These are phyloP conservation scores for Trissolcus basalis DNA, from an alignment of 1,140 invertebrate species.

Conservation along the genomic window DNA sequence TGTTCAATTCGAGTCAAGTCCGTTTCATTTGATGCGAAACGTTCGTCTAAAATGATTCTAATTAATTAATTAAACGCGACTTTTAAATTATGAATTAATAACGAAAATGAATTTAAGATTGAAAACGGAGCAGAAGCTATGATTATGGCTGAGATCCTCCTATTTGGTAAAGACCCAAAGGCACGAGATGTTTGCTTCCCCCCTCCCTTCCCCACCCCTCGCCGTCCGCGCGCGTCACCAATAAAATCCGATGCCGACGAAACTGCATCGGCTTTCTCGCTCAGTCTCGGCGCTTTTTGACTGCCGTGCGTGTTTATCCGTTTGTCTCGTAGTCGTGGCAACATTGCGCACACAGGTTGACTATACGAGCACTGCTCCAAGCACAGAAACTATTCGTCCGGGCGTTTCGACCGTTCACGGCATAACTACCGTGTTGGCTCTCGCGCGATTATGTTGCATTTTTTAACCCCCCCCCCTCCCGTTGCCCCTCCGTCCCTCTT, in stretches of 20 bases:
- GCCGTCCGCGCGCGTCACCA: neutral
- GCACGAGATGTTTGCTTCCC: neutral
- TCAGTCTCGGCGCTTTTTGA: constrained; percentile 23
- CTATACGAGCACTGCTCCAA: constrained; percentile 32
- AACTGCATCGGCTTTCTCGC: constrained; percentile 31
- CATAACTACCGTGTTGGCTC: constrained; percentile 18
- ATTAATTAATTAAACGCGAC: too few relatives aligned
- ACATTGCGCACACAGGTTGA: constrained; percentile 47
- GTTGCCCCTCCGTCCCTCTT: neutral
- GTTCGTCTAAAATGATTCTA: too few relatives aligned
- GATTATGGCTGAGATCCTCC: neutral
- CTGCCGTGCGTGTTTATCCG: constrained; percentile 30
- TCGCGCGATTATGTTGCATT: neutral
- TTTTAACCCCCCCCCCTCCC: neutral
- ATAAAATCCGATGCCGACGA: constrained; percentile 33
- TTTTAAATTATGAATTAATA: neutral
- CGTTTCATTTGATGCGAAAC: too few relatives aligned
- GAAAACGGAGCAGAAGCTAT: neutral
- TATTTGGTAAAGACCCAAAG: constrained; percentile 11
- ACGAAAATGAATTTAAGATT: neutral
- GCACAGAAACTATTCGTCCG: constrained; percentile 37
- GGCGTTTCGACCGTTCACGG: constrained; percentile 46
- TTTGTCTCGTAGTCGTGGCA: constrained; percentile 51
- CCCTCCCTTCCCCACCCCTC: too few relatives aligned
- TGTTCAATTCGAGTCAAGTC: too few relatives aligned